Percentiles rank a stretch among this genome's conserved stretches.
phyloP scores from a whole-genome alignment of 2,888 invertebrate genomes.

The Hermodice carunculata region DNA sequence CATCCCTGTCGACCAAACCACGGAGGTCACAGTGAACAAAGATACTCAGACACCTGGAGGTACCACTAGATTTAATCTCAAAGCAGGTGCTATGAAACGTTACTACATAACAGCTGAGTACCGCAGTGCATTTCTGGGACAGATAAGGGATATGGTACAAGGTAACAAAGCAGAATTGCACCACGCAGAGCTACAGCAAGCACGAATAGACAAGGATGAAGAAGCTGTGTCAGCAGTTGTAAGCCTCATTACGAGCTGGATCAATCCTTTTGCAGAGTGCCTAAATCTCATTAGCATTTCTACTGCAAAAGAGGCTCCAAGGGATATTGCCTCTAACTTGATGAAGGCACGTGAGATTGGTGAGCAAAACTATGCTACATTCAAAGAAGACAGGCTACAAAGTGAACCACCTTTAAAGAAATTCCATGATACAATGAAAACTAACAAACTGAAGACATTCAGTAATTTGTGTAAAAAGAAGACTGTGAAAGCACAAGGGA shows the following conservation, averaged over 20 bases:
- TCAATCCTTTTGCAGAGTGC: constrained; percentile 25
- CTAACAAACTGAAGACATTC: constrained; percentile 34
- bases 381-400: constrained; percentile 33
- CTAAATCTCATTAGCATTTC: constrained; percentile 23
- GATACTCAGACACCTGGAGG: constrained; percentile 26
- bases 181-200: constrained; percentile 16
- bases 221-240: constrained; percentile 28
- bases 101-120: constrained; percentile 26
- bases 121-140: constrained; percentile 19
- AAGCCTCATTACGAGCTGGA: constrained; percentile 21
- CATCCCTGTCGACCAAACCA: constrained; percentile 38
- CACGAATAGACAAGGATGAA: constrained; percentile 26
- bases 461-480: too few relatives aligned
- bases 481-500: too few relatives aligned
- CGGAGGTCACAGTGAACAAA: constrained; percentile 25
- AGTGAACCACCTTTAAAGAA: constrained; percentile 19
- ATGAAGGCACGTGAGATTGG: constrained; percentile 30
- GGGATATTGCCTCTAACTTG: constrained; percentile 24
- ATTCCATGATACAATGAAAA: constrained; percentile 38
- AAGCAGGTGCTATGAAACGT: constrained; percentile 12
- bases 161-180: neutral
- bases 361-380: constrained; percentile 27
- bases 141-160: constrained; percentile 14
- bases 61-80: constrained; percentile 16
- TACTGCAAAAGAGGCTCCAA: constrained; percentile 17